A percentile compares a stretch with the other conserved stretches of the same genome.
phyloP scores from a whole-genome alignment of 2,888 invertebrate species.

The Agrypnus murinus region DNA sequence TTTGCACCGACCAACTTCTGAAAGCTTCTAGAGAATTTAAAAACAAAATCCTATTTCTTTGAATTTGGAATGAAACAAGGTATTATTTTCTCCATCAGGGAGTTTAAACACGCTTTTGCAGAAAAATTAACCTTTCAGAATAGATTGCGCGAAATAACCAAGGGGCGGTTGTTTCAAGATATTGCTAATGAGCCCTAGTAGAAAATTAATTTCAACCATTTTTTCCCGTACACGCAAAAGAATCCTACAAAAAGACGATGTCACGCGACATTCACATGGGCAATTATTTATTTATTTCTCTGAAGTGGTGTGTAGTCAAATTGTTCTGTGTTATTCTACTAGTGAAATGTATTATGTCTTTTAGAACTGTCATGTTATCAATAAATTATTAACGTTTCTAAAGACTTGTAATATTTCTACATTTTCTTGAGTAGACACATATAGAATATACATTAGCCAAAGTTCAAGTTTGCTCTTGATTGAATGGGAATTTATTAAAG shows the following conservation, averaged over 20 bases:
- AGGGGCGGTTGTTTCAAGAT: not conserved
- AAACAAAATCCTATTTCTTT: not conserved
- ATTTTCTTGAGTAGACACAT: no score
- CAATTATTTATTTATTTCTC: slow-evolving; percentile 11
- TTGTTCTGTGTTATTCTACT: not conserved
- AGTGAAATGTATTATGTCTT: slow-evolving; percentile 8
- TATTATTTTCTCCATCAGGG: not conserved
- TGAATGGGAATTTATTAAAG: no score
- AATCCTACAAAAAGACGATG: not conserved
- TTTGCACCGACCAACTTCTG: not conserved
- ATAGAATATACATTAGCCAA: no score
- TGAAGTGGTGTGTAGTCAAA: slow-evolving; percentile 13
- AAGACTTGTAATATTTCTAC: no score
- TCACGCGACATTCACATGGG: slow-evolving; percentile 5
- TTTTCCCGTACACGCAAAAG: slow-evolving; percentile 12
- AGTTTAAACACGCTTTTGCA: not conserved
- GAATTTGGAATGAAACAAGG: not conserved
- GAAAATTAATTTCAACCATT: slow-evolving; percentile 8
- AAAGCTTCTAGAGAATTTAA: not conserved
- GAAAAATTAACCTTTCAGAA: not conserved
- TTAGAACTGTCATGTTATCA: not conserved
- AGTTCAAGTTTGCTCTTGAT: no score
- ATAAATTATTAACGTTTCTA: not conserved
- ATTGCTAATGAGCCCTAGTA: not conserved
- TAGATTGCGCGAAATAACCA: not conserved